phyloP scores from a whole-genome alignment of 2,113 vertebrate species.

The Chiloscyllium plagiosum region DNA sequence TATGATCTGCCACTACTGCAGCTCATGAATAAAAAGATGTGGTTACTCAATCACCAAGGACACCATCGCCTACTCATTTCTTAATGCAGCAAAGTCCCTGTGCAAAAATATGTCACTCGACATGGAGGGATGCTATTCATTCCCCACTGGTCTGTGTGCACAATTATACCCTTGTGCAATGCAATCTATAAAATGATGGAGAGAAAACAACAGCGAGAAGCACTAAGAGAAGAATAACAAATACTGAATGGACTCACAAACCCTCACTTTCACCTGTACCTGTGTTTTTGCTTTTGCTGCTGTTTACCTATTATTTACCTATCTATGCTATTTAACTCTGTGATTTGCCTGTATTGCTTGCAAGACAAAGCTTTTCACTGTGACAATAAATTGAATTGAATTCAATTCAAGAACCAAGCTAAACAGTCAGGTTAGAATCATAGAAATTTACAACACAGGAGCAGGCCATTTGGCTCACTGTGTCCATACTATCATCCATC shows the following conservation, averaged over 20 bases:
- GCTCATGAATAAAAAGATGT: neutral
- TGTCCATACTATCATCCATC: neutral
- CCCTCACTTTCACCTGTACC: too few relatives aligned
- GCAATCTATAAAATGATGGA: neutral
- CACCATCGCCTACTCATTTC: neutral
- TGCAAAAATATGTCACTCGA: neutral
- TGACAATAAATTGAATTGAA: too few relatives aligned
- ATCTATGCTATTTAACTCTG: too few relatives aligned
- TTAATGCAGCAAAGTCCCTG: neutral
- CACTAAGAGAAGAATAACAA: too few relatives aligned
- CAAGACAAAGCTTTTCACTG: too few relatives aligned
- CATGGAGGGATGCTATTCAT: neutral
- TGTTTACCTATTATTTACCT: too few relatives aligned
- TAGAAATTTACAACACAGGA: neutral
- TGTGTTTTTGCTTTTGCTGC: too few relatives aligned
- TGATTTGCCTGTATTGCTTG: too few relatives aligned
- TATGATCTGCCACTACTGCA: neutral
- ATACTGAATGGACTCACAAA: too few relatives aligned
- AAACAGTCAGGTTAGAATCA: neutral
- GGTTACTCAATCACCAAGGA: neutral
- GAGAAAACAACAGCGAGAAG: neutral
- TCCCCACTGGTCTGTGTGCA: neutral
- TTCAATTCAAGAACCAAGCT: neutral
- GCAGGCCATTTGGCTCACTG: neutral
- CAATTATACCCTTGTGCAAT: neutral